Evolutionary conservation across 2,888 invertebrate genomes (phyloP), one percentile per base, ranked within the genome.

Genomic region (Polyommatus iphigenia): DNA sequence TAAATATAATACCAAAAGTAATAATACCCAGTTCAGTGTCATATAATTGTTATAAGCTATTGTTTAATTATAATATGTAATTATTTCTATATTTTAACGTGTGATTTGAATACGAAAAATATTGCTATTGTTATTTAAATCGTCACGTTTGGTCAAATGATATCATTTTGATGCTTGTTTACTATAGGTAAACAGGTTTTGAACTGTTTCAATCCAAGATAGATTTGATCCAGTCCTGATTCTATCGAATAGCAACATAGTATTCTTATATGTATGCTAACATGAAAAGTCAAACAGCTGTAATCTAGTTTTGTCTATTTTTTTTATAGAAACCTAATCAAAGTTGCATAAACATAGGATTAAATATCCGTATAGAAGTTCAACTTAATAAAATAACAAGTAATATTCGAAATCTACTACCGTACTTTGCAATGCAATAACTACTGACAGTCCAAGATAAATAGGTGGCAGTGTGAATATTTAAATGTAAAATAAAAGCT

Each of bases 401-500:
- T 54, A 54, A 18, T 18, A 54, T 59, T 59, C 20, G 7, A 59
- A 59, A 59, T n/a, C n/a, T 59, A 62, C 13, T 62, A 62, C 4
- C 20, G 6, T 18, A 67, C 2, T 3, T 3, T 29, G 8, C 32
- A 15, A 67, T 7, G 67, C 67, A 67, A 32, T 15, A 67, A 15
- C 15, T 67, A 67, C 67, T 67, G 67, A 67, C 29, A 18, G 29
- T 18, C 15, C 6, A 29, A 67, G 67, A 67, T 67, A 67, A 67
- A 67, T 67, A 15, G 29, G 18, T 67, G 67, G 67, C 62, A 24
- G 59, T 24, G 62, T 62, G 59, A 67, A 67, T 10, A 67, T 67
- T 67, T 67, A 67, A 29, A 67, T 67, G 15, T 7, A 18, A 32
- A 32, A 67, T 67, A 67, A 62, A 62, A 67, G 13, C 67, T 18